Conservation (phyloP, 1,140 invertebrate genomes). For the Coptotermes formosanus region DNA sequence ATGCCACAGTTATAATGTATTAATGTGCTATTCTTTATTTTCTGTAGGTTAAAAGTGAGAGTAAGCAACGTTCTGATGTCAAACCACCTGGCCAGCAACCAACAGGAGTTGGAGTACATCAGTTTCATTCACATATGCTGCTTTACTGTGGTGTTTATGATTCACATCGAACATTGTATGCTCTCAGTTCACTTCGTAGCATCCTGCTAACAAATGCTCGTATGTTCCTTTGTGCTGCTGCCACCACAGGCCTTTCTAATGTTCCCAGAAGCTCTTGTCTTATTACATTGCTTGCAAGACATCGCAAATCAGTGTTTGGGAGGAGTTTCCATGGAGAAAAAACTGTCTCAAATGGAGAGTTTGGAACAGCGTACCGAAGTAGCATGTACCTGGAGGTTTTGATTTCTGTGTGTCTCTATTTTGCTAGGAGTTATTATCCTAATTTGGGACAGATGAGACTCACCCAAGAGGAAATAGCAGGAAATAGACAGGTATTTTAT, state of each 20-base stretch:
- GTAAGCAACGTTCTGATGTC: not conserved
- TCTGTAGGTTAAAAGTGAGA: not conserved
- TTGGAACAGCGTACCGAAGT: slow-evolving; percentile 63
- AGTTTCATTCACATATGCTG: slow-evolving; percentile 79
- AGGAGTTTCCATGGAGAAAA: slow-evolving; percentile 73
- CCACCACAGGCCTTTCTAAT: slow-evolving; percentile 64
- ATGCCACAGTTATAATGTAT: not conserved
- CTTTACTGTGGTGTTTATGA: slow-evolving; percentile 82
- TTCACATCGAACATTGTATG: slow-evolving; percentile 72
- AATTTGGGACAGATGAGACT: slow-evolving; percentile 61
- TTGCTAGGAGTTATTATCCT: slow-evolving; percentile 79
- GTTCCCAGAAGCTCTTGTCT: slow-evolving; percentile 45
- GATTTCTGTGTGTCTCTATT: slow-evolving; percentile 76
- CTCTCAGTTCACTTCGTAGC: slow-evolving; percentile 71
- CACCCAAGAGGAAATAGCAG: slow-evolving; percentile 69
- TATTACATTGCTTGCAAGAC: slow-evolving; percentile 67
- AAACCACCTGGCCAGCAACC: not conserved
- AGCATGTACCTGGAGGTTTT: slow-evolving; percentile 84
- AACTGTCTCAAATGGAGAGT: slow-evolving; percentile 56
- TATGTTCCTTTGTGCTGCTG: slow-evolving; percentile 65
- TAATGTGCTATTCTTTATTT: not conserved
- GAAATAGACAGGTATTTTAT: slow-evolving; percentile 61
- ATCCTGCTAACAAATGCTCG: slow-evolving; percentile 71
- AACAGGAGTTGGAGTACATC: slow-evolving; percentile 58
- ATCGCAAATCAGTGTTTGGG: slow-evolving; percentile 79